Conservation (phyloP, 2,113 vertebrate species). For the Archocentrus centrarchus region DNA sequence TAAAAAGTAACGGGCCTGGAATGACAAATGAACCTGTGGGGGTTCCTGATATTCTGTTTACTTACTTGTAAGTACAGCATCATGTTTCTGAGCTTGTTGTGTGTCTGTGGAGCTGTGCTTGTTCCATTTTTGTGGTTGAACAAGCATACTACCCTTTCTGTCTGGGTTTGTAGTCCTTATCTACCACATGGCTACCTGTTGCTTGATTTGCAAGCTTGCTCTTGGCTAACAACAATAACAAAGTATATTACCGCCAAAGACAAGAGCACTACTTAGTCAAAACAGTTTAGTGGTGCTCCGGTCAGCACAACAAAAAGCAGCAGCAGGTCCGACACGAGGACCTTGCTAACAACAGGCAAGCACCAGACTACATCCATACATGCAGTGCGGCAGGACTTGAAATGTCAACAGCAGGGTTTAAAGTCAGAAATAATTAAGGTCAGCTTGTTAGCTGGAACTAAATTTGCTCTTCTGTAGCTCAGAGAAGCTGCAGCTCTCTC, state of each 20-base stretch:
- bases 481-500: neutral
- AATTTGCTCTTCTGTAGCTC: neutral
- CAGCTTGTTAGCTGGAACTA: neutral
- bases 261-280: neutral
- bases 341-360: slow-evolving; percentile 84
- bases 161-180: neutral
- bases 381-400: slow-evolving; percentile 97
- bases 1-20: neutral
- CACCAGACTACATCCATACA: slow-evolving; percentile 90
- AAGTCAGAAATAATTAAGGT: slow-evolving; percentile 30
- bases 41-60: neutral
- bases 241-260: neutral
- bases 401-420: slow-evolving; percentile 88
- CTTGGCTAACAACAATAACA: neutral
- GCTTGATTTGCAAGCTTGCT: neutral
- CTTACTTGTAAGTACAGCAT: neutral
- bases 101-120: neutral
- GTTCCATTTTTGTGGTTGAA: neutral
- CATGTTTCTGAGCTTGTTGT: neutral
- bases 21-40: neutral
- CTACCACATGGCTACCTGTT: neutral
- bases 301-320: slow-evolving; percentile 50
- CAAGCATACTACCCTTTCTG: neutral
- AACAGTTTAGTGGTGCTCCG: slow-evolving; percentile 51
- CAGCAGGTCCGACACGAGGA: slow-evolving; percentile 65